Percentiles rank a stretch among this genome's conserved stretches.
These are phyloP conservation scores for Leucophora obtusa DNA, from an alignment of 2,888 invertebrate genomes.

Conservation along the genomic window DNA sequence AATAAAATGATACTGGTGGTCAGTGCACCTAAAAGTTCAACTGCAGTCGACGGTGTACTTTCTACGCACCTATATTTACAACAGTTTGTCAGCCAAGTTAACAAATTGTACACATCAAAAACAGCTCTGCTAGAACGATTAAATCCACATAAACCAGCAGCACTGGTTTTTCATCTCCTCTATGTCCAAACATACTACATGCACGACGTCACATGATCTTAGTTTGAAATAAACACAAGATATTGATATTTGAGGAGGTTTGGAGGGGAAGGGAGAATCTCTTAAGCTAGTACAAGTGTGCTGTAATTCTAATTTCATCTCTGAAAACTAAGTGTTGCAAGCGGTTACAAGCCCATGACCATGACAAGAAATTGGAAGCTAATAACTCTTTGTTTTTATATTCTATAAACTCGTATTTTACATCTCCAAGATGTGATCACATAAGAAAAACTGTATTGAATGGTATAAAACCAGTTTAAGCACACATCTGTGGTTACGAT, in stretches of 20 bases:
- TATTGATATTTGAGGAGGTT: not conserved
- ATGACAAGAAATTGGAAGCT: slow-evolving; percentile 48
- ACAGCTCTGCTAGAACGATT: slow-evolving; percentile 45
- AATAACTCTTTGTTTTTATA: slow-evolving; percentile 30
- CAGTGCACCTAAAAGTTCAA: slow-evolving; percentile 69
- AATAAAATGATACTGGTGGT: slow-evolving; percentile 56
- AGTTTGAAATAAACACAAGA: slow-evolving; percentile 6
- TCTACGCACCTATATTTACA: slow-evolving; percentile 48
- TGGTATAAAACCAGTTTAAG: slow-evolving; percentile 68
- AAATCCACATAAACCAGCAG: slow-evolving; percentile 58
- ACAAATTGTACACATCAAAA: slow-evolving; percentile 70
- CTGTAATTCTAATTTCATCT: slow-evolving; percentile 21
- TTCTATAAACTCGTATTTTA: not conserved
- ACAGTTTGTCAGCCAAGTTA: slow-evolving; percentile 73
- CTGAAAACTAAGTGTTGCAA: slow-evolving; percentile 8
- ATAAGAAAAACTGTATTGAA: slow-evolving; percentile 15
- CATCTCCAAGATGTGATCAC: slow-evolving; percentile 11
- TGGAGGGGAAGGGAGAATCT: not conserved
- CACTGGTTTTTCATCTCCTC: slow-evolving; percentile 59
- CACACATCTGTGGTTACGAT: slow-evolving; percentile 71
- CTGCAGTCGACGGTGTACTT: slow-evolving; percentile 71
- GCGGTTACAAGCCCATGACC: slow-evolving; percentile 31
- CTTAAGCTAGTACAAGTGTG: not conserved
- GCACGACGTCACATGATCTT: not conserved
- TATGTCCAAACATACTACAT: not conserved